Evolutionary conservation across 1,140 invertebrate genomes (phyloP).

Genomic region (Zaprionus taronus): DNA sequence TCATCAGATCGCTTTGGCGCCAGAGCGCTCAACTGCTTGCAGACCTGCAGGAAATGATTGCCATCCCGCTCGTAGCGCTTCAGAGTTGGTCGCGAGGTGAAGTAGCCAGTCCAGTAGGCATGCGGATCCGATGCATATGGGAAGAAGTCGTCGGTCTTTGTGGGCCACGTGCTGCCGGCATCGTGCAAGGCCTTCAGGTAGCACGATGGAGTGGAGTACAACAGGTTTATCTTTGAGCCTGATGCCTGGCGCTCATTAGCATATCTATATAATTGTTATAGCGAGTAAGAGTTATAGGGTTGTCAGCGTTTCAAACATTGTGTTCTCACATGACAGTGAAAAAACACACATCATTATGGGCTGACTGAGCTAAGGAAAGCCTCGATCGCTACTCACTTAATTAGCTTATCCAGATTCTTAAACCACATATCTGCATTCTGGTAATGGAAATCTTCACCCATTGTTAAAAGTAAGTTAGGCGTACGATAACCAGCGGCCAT

Average conservation of each 20-base stretch:
- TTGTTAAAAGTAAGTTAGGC: conserved; percentile 92
- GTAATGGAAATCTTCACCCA: conserved; percentile 97
- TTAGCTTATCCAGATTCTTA: conserved; percentile 94
- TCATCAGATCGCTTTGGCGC: conserved; percentile 57
- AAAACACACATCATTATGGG: neutral
- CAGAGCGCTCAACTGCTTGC: conserved; percentile 86
- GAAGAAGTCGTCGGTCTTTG: conserved; percentile 94
- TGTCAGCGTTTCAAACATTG: neutral
- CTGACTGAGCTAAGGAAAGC: conserved; percentile 59
- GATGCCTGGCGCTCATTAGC: conserved; percentile 87
- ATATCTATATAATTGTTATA: conserved; percentile 82
- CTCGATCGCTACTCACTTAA: conserved; percentile 87
- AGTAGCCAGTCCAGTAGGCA: conserved; percentile 97
- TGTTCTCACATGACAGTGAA: neutral
- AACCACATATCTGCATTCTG: conserved; percentile 94
- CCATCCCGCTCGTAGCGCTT: conserved; percentile 92
- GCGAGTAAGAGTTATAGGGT: neutral
- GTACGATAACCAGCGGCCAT: conserved; percentile 87
- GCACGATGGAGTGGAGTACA: conserved; percentile 98
- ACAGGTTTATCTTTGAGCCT: conserved; percentile 89
- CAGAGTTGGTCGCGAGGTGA: conserved; percentile 93
- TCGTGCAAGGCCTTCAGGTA: conserved; percentile 94
- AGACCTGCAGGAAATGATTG: conserved; percentile 92
- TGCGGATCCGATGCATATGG: conserved; percentile 94
- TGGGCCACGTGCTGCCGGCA: conserved; percentile 87